Percentiles rank a stretch among this genome's conserved stretches.
phyloP scores from a whole-genome alignment of 2,113 vertebrate genomes.

The Rutilus rutilus region DNA sequence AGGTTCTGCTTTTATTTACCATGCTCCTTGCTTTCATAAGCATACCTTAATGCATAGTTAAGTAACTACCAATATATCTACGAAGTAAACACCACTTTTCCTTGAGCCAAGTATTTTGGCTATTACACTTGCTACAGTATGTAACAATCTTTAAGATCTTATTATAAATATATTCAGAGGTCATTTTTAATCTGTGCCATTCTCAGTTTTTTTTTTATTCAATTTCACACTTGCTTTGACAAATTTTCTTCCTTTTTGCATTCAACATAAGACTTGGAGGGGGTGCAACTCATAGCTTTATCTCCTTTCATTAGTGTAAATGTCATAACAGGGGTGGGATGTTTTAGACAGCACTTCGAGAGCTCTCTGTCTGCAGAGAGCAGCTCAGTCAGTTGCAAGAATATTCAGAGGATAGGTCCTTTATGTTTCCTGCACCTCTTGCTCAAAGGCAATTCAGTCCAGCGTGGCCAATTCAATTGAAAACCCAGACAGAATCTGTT shows the following conservation, averaged over 20 bases:
- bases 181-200: constrained; percentile 11
- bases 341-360: constrained; percentile 53
- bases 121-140: constrained; percentile 28
- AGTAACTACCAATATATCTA: constrained; percentile 69
- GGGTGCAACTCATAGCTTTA: constrained; percentile 58
- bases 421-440: constrained; percentile 44
- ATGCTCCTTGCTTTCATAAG: constrained; percentile 67
- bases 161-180: not conserved
- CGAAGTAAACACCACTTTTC: constrained; percentile 72
- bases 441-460: constrained; percentile 48
- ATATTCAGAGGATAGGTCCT: constrained; percentile 32
- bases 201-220: constrained; percentile 59
- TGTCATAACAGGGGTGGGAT: constrained; percentile 64
- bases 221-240: constrained; percentile 66
- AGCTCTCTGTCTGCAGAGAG: constrained; percentile 44
- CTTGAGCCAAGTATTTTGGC: constrained; percentile 26
- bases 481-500: constrained; percentile 61
- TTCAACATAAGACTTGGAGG: constrained; percentile 47
- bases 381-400: constrained; percentile 41
- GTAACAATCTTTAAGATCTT: not conserved
- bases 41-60: constrained; percentile 71
- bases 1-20: constrained; percentile 69
- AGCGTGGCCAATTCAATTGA: constrained; percentile 58
- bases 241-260: constrained; percentile 49
- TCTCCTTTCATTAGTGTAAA: constrained; percentile 64